These are phyloP conservation scores for Congeria kusceri DNA, from an alignment of 2,888 invertebrate species.

Conservation along the genomic window DNA sequence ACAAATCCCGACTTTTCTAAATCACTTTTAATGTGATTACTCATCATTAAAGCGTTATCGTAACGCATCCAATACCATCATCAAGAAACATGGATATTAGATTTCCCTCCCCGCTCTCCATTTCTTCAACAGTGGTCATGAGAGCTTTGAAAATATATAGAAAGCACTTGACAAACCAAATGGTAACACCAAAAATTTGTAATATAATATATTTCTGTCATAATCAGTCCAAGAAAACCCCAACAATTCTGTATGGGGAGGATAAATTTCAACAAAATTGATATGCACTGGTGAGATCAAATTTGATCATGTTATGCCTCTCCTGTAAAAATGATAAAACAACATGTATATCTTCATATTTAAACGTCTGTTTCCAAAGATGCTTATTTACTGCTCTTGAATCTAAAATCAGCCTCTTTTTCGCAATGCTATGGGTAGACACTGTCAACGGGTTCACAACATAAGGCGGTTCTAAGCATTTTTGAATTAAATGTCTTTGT, in stretches of 20 bases:
- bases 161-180: constrained; percentile 5
- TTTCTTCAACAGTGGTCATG: constrained; percentile 20
- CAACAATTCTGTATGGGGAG: constrained; percentile 19
- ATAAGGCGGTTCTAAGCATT: too few species aligned
- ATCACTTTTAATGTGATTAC: constrained; percentile 11
- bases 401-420: too few species aligned
- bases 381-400: too few species aligned
- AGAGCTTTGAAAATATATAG: constrained; percentile 19
- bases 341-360: too few species aligned
- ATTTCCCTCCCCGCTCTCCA: constrained; percentile 24
- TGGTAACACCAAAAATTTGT: constrained; percentile 19
- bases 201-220: not conserved
- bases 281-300: constrained; percentile 18
- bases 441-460: too few species aligned
- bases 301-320: not conserved
- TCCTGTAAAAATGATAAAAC: too few species aligned
- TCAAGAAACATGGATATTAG: constrained; percentile 25
- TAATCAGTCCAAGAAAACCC: constrained; percentile 9
- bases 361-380: too few species aligned
- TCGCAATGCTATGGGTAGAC: too few species aligned
- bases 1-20: constrained; percentile 20
- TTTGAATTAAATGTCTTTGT: too few species aligned
- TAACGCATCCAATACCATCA: constrained; percentile 21
- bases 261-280: not conserved
- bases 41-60: not conserved